These are phyloP conservation scores for Thalassoma bifasciatum DNA, from an alignment of 2,113 vertebrate genomes.

Conservation along the genomic window DNA sequence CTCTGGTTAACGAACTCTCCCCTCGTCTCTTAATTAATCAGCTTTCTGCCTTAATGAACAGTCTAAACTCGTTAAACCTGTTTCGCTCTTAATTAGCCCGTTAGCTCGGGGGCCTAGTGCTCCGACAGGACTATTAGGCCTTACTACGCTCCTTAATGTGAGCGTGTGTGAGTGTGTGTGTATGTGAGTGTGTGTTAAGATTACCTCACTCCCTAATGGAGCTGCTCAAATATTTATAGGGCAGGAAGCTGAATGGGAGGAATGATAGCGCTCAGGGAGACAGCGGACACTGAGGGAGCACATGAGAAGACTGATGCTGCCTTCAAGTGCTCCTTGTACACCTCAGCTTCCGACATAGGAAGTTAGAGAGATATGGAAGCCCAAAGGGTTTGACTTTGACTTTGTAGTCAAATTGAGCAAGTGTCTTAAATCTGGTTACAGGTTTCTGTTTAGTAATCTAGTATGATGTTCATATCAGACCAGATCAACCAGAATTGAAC, in stretches of 20 bases:
- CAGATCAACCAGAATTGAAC: too few relatives aligned
- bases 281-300: constrained; percentile 52
- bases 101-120: constrained; percentile 59
- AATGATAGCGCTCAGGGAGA: constrained; percentile 67
- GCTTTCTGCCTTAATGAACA: constrained; percentile 70
- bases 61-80: constrained; percentile 77
- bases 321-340: constrained; percentile 51
- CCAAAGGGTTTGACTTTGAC: too few relatives aligned
- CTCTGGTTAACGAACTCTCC: constrained; percentile 63
- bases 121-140: constrained; percentile 65
- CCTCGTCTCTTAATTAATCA: constrained; percentile 71
- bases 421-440: too few relatives aligned
- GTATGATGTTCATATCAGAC: too few relatives aligned
- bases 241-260: constrained; percentile 73
- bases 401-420: too few relatives aligned
- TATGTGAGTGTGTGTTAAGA: constrained; percentile 50
- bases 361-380: constrained; percentile 46
- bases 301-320: constrained; percentile 66
- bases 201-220: constrained; percentile 74
- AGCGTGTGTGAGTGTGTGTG: constrained; percentile 49
- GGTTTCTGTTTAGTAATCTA: too few relatives aligned
- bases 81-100: constrained; percentile 74
- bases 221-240: constrained; percentile 77
- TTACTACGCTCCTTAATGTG: constrained; percentile 45
- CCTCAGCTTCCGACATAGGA: constrained; percentile 38